These are phyloP conservation scores for Drosophila persimilis DNA, from an alignment of 1,140 invertebrate genomes.

Conservation along the genomic window DNA sequence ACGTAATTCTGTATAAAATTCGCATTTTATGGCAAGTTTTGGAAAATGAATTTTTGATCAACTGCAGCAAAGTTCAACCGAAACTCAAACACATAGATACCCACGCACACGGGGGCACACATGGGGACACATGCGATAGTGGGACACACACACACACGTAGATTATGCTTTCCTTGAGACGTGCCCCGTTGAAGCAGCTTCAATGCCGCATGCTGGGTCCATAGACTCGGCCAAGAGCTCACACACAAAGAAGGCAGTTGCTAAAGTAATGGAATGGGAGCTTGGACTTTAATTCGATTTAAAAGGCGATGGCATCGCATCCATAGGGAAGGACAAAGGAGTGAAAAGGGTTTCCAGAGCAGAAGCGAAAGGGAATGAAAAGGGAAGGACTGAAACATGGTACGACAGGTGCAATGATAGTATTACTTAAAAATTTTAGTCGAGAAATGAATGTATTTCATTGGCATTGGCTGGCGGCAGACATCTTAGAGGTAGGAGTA, in stretches of 20 bases:
- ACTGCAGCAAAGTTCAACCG: constrained; percentile 78
- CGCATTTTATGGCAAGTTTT: constrained; percentile 76
- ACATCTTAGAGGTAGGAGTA: too few species aligned
- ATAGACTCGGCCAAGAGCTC: constrained; percentile 15
- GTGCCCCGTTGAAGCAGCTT: constrained; percentile 54
- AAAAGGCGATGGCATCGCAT: too few species aligned
- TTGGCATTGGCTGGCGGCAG: too few species aligned
- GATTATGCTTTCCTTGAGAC: constrained; percentile 19
- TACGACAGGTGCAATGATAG: neutral
- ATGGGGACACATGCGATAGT: constrained; percentile 8
- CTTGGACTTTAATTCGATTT: too few species aligned
- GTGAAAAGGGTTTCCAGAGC: neutral
- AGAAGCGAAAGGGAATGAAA: constrained; percentile 10
- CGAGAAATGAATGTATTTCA: too few species aligned
- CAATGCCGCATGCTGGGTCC: constrained; percentile 29
- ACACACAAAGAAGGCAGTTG: constrained; percentile 51
- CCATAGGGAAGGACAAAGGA: neutral
- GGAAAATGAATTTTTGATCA: constrained; percentile 81
- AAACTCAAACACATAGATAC: constrained; percentile 14
- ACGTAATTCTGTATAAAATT: constrained; percentile 59
- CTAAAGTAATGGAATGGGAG: too few species aligned
- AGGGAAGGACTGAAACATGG: constrained; percentile 13
- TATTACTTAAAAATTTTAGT: too few species aligned
- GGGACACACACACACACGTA: constrained; percentile 7
- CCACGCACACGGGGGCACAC: neutral